Evolutionary conservation across 2,888 invertebrate species (phyloP), one percentile per base, ranked within the genome.

Genomic region (Incurvaria masculella): DNA sequence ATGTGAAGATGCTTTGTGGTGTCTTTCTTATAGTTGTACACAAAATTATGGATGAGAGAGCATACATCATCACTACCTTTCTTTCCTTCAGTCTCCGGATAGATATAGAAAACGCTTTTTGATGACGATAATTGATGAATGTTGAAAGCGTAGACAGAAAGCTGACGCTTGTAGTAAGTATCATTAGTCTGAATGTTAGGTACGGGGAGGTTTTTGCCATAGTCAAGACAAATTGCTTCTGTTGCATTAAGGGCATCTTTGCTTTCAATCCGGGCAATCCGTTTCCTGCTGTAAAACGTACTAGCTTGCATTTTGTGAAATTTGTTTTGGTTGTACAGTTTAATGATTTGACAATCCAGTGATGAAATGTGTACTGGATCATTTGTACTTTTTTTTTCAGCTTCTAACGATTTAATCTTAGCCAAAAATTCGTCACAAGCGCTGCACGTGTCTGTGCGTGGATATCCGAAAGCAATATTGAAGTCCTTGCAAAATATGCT

Each of bases 401-500:
- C 39, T 49, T 49, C 42, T 39, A 42, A 21, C 42, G 38, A 40
- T 38, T 52, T 51, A 44, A 41, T 48, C 51, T 53, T 55, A 42
- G 52, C 53, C 45, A 41, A 43, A 52, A 49, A 53, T 46, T 55
- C 53, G 47, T 58, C 57, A 48, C 56, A 57, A 21, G 48, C 53
- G 47, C 56, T 53, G 48, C 58, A 59, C 8, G 56, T 59, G 43
- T 58, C 59, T 14, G 50, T 49, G 17, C 57, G 49, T 39, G 61
- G 59, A 53, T 60, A 61, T 23, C 60, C 59, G 49, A 59, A 60
- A 21, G 48, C 44, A 20, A 58, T 54, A 48, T 59, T 59, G 47
- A 58, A 60, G 20, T 49, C 43, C 38, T 42, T 47, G 39, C 33
- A 40, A 42, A 21, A 42, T 39, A 45, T 47, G 47, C 38, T 46